A percentile compares a stretch with the other conserved stretches of the same genome.
Evolutionary conservation across 2,113 vertebrate genomes (phyloP).

Genomic region (Halcyon malimbica): DNA sequence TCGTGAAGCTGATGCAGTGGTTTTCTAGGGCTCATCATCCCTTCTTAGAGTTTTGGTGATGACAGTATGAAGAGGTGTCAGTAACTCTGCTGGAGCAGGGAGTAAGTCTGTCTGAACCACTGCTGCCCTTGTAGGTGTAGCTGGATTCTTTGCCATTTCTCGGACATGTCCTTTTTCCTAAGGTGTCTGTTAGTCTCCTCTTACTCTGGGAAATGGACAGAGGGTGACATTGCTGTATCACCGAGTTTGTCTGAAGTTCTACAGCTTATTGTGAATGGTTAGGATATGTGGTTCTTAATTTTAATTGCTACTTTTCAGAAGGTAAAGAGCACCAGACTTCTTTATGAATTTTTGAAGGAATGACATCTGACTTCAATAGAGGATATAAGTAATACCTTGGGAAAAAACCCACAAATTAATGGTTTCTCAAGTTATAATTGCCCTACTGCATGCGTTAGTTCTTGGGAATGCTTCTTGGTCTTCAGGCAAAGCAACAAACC

Average conservation of each 20-base stretch:
- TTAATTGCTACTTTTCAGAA: background rate
- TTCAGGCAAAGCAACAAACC: background rate
- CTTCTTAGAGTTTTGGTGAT: background rate
- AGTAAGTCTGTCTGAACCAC: background rate
- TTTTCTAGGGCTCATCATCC: background rate
- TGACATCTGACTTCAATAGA: background rate
- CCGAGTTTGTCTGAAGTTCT: background rate
- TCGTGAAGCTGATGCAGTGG: background rate
- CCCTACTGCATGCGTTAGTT: background rate
- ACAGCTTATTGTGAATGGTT: background rate
- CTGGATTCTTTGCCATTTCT: background rate
- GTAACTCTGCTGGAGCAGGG: background rate
- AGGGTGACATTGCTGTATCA: background rate
- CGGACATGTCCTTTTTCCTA: background rate
- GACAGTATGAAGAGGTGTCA: background rate
- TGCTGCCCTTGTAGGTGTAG: background rate
- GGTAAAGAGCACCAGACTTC: background rate
- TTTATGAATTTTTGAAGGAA: background rate
- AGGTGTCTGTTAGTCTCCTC: background rate
- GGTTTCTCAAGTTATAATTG: background rate
- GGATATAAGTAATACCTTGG: background rate
- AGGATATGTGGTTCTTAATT: background rate
- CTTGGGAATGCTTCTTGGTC: background rate
- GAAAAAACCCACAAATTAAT: background rate
- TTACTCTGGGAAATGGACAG: background rate